Base-by-base conservation (phyloP, 2,888 invertebrate genomes). In the Clanis bilineata region DNA sequence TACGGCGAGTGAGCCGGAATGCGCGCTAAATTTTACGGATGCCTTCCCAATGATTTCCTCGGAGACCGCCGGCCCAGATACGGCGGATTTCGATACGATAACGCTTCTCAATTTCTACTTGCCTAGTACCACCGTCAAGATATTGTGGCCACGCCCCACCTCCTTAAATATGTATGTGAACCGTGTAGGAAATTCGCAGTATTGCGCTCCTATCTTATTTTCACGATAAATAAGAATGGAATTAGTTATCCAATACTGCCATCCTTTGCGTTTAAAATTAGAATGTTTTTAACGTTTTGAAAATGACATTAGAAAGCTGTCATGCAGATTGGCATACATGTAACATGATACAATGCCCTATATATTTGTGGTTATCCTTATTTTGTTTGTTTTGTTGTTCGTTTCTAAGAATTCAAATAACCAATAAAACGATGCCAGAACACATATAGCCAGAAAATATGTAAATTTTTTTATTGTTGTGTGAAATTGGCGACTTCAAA, bases 21-120 rank as follows among this genome's bases (percentile, higher is more conserved):
- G 87, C 88, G 92, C 92, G 92, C 93, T 93, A 93, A 93, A 93
- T 93, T 93, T 93, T 93, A 93, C 93, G 94, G 94, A 94, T 94
- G 94, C 94, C 94, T 95, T 95, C 93, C 94, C 94, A 94, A 94
- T 95, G 95, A 95, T 95, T 95, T 95, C 95, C 95, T 95, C 93
- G 85, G 95, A 95, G 95, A 95, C 94, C 89, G 85, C 85, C 89
- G 87, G 85, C 86, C 90, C 86, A 88, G 92, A 92, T 92, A 90
- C 88, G 82, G 80, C 79, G 88, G 90, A 90, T 91, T 91, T 88
- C 90, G 88, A 90, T 91, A 90, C 88, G 92, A 92, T 92, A 92
- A 86, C 89, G 86, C 83, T 84, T 85, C 86, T 86, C 88, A 86
- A 90, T 90, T 89, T 87, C 86, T 86, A 82, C 77, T 82, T 77